Conservation (phyloP, 2,888 invertebrate genomes). For the Machimus atricapillus region DNA sequence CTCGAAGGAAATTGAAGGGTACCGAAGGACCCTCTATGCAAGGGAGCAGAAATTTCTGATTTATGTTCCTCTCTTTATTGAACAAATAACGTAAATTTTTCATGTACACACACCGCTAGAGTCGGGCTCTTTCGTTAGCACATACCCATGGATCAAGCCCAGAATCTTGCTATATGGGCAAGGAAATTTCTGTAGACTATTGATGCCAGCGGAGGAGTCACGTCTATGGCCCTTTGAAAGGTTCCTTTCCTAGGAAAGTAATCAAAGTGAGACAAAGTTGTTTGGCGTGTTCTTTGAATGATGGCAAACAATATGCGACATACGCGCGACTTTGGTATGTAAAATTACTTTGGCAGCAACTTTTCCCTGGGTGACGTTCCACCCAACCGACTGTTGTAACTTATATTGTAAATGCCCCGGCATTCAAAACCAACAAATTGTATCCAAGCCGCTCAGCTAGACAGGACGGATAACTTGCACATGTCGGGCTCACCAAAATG, state of each 20-base stretch:
- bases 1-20: slow-evolving; percentile 36
- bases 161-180: slow-evolving; percentile 1
- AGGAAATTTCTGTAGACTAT: slow-evolving; percentile 32
- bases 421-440: slow-evolving; percentile 16
- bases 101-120: slow-evolving; percentile 33
- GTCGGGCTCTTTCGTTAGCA: slow-evolving; percentile 27
- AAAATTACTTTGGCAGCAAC: slow-evolving; percentile 31
- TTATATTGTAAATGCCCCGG: neutral
- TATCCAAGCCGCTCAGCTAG: neutral
- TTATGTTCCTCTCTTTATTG: slow-evolving; percentile 40
- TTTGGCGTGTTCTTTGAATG: slow-evolving; percentile 35
- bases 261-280: slow-evolving; percentile 39
- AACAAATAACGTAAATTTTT: slow-evolving; percentile 41
- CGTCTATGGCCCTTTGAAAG: slow-evolving; percentile 5
- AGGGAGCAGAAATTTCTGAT: slow-evolving; percentile 39
- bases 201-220: slow-evolving; percentile 20
- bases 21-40: slow-evolving; percentile 34
- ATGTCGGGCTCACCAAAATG: neutral
- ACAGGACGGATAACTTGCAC: slow-evolving; percentile 1
- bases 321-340: slow-evolving; percentile 13
- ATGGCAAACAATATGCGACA: slow-evolving; percentile 41
- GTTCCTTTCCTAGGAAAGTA: slow-evolving; percentile 4
- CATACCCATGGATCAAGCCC: slow-evolving; percentile 31
- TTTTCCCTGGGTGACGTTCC: neutral
- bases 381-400: neutral